phyloP scores from a whole-genome alignment of 2,113 vertebrate species.

The Oncorhynchus tshawytscha region DNA sequence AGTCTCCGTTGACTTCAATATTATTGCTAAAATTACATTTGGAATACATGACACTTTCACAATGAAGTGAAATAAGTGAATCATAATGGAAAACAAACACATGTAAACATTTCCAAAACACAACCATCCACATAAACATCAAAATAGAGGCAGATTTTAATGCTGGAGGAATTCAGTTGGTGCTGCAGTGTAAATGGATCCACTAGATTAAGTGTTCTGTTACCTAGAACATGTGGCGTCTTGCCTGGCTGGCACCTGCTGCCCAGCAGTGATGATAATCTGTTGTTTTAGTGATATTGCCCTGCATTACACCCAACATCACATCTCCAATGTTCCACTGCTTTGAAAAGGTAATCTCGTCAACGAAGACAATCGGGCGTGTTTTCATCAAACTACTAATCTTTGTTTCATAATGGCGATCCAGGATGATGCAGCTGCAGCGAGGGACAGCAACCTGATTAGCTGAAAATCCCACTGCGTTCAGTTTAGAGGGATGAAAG shows the following conservation, averaged over 20 bases:
- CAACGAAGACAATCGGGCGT: conserved; percentile 42
- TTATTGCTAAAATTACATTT: too few species aligned
- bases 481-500: conserved; percentile 3
- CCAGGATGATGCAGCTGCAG: background rate
- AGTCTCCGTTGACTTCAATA: too few species aligned
- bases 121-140: background rate
- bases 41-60: too few species aligned
- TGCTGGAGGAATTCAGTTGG: background rate
- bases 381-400: conserved; percentile 58
- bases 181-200: background rate
- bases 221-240: background rate
- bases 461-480: conserved; percentile 30
- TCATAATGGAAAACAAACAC: too few species aligned
- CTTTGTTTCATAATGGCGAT: conserved; percentile 46
- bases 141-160: background rate
- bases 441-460: conserved; percentile 10
- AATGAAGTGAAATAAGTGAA: too few species aligned
- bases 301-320: too few species aligned
- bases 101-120: background rate
- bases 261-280: background rate
- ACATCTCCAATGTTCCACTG: background rate
- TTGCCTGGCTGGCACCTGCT: background rate
- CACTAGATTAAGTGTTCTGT: background rate
- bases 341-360: conserved; percentile 43
- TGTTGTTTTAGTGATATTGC: background rate